phyloP scores from a whole-genome alignment of 2,113 vertebrate genomes.

The Chaetura pelagica region DNA sequence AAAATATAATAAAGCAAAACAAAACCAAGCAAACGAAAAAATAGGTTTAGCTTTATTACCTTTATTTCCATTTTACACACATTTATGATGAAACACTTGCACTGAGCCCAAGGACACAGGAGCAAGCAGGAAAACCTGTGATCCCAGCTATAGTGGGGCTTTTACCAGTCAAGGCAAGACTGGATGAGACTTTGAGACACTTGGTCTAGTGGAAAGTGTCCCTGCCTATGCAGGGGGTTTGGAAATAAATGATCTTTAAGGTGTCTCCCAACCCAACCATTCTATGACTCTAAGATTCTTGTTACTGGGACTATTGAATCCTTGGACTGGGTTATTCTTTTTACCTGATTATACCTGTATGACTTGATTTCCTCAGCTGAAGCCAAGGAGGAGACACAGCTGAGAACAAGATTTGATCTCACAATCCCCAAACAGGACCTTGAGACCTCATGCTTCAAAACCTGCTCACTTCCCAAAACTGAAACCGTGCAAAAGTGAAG shows the following conservation, averaged over 20 bases:
- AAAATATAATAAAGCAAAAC: too few species aligned
- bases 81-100: neutral
- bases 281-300: neutral
- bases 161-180: neutral
- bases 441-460: neutral
- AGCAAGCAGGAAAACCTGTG: neutral
- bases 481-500: neutral
- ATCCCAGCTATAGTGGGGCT: rapidly evolving
- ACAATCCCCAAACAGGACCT: neutral
- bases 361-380: neutral
- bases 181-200: too few species aligned
- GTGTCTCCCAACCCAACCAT: too few species aligned
- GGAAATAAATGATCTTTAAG: too few species aligned
- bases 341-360: neutral
- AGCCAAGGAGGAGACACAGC: neutral
- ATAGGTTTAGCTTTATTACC: neutral
- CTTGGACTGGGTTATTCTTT: neutral
- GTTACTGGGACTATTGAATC: neutral
- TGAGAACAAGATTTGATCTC: neutral
- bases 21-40: too few species aligned
- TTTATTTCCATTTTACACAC: neutral
- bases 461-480: neutral
- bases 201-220: too few species aligned
- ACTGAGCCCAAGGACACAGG: neutral
- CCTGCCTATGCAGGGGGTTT: too few species aligned